phyloP scores from a whole-genome alignment of 2,113 vertebrate species.

The Psilopsiagon aurifrons region DNA sequence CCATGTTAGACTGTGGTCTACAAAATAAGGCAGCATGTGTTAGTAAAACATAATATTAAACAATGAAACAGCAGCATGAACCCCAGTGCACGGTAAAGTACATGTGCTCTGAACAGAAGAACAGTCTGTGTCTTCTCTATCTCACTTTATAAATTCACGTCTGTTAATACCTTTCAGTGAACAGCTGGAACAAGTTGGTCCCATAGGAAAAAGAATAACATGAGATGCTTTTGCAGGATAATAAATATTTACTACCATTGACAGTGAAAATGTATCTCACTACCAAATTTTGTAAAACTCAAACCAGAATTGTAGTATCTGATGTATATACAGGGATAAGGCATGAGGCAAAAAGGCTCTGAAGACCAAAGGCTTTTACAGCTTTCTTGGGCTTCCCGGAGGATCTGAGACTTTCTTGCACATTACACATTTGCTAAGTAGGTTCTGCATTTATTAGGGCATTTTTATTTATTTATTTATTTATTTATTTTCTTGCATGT shows the following conservation, averaged over 20 bases:
- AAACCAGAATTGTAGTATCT: neutral
- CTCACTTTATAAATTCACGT: neutral
- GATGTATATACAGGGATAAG: fast-evolving
- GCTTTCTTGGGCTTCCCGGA: neutral
- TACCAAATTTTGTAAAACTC: neutral
- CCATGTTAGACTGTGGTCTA: neutral
- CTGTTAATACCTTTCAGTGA: neutral
- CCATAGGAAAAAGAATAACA: fast-evolving
- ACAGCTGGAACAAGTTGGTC: neutral
- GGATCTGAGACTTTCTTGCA: neutral
- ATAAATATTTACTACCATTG: neutral
- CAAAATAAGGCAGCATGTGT: fast-evolving
- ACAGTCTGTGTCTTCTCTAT: neutral
- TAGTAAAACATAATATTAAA: neutral
- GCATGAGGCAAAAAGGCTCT: neutral
- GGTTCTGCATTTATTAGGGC: neutral
- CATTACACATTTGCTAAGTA: neutral
- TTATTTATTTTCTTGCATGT: neutral
- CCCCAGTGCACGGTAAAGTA: too few species aligned
- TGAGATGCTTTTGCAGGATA: fast-evolving
- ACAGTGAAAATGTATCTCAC: neutral
- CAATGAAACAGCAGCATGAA: neutral
- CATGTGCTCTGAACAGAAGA: neutral
- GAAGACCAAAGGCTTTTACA: neutral
- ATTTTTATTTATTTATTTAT: too few species aligned